Evolutionary conservation across 2,888 invertebrate genomes (phyloP).

Genomic region (Serrognathus titanus): DNA sequence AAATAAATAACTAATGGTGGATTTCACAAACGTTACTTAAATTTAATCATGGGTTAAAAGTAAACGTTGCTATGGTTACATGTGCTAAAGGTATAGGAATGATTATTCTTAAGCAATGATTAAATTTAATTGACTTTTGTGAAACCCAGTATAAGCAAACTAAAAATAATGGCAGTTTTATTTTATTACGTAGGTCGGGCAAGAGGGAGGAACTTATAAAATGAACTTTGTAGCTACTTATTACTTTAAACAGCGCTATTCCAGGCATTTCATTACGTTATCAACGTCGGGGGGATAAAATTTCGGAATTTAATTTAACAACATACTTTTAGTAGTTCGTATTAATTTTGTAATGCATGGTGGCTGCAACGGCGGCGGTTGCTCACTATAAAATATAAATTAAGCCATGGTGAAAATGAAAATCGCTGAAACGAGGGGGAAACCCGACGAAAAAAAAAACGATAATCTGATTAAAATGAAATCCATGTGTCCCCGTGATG

Average conservation of each 20-base stretch:
- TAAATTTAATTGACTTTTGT: too few relatives aligned
- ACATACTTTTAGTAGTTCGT: constrained; percentile 12
- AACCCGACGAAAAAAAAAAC: constrained; percentile 33
- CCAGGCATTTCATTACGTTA: constrained; percentile 4
- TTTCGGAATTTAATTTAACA: constrained; percentile 18
- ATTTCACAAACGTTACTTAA: too few relatives aligned
- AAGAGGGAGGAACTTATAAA: not conserved
- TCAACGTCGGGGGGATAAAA: not conserved
- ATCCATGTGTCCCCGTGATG: constrained; percentile 38
- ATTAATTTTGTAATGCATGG: constrained; percentile 9
- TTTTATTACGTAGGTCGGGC: not conserved
- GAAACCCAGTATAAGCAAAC: too few relatives aligned
- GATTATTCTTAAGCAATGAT: too few relatives aligned
- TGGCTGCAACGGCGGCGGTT: not conserved
- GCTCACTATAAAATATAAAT: constrained; percentile 1
- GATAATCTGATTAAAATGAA: constrained; percentile 40
- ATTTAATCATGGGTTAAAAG: too few relatives aligned
- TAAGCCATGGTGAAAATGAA: constrained; percentile 25
- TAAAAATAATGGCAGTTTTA: not conserved
- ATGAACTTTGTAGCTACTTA: too few relatives aligned
- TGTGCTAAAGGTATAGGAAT: too few relatives aligned
- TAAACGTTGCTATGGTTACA: too few relatives aligned
- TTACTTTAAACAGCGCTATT: constrained; percentile 7
- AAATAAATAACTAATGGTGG: too few relatives aligned
- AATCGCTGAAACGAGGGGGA: constrained; percentile 15